Percentiles rank a stretch among this genome's conserved stretches.
Conservation (phyloP, 2,797 vertebrate species). For the Sphaeramia orbicularis region DNA sequence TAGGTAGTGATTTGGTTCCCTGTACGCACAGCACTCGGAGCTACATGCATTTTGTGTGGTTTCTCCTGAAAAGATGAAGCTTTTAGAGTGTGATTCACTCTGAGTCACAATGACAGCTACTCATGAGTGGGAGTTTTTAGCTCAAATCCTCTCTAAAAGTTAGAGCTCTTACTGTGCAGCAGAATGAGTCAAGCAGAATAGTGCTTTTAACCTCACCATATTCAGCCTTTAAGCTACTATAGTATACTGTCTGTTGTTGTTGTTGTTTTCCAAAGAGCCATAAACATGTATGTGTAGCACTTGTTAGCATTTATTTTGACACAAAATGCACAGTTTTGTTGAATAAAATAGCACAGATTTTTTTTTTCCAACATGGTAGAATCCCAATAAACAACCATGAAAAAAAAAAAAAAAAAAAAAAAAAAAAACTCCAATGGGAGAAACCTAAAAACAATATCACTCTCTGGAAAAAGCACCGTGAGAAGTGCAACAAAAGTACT, state of each 20-base stretch:
- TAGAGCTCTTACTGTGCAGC: slow-evolving; percentile 9
- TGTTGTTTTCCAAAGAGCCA: slow-evolving; percentile 15
- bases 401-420: slow-evolving; percentile 31
- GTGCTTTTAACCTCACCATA: neutral
- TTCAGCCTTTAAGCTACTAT: no score
- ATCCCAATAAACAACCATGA: slow-evolving; percentile 37
- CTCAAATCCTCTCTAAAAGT: slow-evolving; percentile 12
- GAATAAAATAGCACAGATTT: slow-evolving; percentile 64
- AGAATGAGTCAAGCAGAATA: slow-evolving; percentile 10
- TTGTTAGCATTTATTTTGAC: slow-evolving; percentile 81
- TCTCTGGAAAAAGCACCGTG: slow-evolving; percentile 47
- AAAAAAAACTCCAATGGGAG: slow-evolving; percentile 26
- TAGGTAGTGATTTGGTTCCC: neutral
- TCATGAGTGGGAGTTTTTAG: slow-evolving; percentile 47
- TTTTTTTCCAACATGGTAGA: slow-evolving; percentile 43
- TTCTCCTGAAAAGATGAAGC: slow-evolving; percentile 21
- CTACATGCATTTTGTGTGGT: neutral
- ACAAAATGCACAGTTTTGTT: slow-evolving; percentile 76
- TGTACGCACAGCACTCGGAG: neutral
- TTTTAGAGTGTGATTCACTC: slow-evolving; percentile 47
- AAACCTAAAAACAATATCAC: slow-evolving; percentile 55
- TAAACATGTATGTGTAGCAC: slow-evolving; percentile 47
- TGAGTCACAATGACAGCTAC: slow-evolving; percentile 38
- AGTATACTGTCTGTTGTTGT: no score
- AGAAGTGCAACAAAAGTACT: slow-evolving; percentile 46